Evolutionary conservation across 2,797 vertebrate genomes (phyloP), one percentile per base, ranked within the genome.

Genomic region (Cuculus canorus): DNA sequence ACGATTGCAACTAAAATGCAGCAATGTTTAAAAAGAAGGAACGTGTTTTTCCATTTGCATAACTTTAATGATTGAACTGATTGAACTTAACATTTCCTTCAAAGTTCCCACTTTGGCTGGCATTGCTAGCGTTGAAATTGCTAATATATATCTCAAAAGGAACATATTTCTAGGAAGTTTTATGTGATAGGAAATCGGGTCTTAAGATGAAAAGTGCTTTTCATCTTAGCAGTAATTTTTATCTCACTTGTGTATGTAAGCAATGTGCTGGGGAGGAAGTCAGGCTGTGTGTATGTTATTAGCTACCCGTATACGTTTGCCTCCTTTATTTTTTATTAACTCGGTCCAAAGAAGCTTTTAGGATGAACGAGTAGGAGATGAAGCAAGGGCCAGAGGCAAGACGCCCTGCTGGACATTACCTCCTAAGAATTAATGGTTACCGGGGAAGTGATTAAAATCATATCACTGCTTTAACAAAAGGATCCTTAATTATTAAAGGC

Each of bases 141-240:
- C 82, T 66, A 91, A 79, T 70, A 65, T 35, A 5, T 91, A 96
- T 96, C 92, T 94, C 91, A 71, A 88, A 94, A 92, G 76, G 28
- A 91, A 75, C 84, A 59, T 92, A 91, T 86, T 95, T 92, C 91
- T 89, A 52, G 92, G 56, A 96, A 94, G 57, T 86, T 94, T 75
- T 77, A 22, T 85, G 64, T 1, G 24, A 71, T 89, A 78, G 61
- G 41, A 93, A 95, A 78, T 39, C 17, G 53, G 63, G 64, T 83
- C 84, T 93, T 76, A 82, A 78, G 75, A 93, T 75, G 75, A 93
- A 86, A 95, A 94, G 39, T 59, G 22, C 39, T 93, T 85, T 95
- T 96, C 81, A 68, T 92, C 83, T 90, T 59, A 35, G 84, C 75
- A 56, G 54, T 71, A 87, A 70, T 94, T 95, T 94, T 85, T 71